Conservation (phyloP, 2,797 vertebrate genomes). For the Syngnathus acus region DNA sequence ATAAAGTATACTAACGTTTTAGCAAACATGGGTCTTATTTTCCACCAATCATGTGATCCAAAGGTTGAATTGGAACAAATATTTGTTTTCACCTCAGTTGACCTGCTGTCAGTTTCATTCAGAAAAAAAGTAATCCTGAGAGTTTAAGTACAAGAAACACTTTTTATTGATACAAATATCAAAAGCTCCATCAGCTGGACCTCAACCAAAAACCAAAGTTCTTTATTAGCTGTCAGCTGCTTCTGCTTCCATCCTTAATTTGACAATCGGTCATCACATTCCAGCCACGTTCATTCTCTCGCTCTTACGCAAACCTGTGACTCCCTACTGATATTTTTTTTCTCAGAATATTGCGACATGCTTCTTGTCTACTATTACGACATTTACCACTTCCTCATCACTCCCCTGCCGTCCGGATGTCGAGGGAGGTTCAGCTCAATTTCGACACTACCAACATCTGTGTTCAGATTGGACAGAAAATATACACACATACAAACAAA, state of each 20-base stretch:
- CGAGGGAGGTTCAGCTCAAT: not conserved
- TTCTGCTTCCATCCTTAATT: constrained; percentile 1
- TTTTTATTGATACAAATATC: not conserved
- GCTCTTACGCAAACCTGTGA: not conserved
- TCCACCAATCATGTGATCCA: not conserved
- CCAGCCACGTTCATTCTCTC: not conserved
- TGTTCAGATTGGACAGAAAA: not conserved
- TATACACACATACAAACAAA: not conserved
- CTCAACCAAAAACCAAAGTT: not conserved
- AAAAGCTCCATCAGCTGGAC: not conserved
- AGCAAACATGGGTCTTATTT: not conserved
- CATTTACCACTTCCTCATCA: constrained; percentile 4
- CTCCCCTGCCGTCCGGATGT: not conserved
- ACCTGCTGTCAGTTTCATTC: not conserved
- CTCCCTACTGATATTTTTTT: not conserved
- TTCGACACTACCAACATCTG: not conserved
- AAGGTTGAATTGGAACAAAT: constrained; percentile 5
- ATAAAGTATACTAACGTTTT: no score
- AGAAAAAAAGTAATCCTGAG: not conserved
- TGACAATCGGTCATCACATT: not conserved
- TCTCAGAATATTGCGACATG: not conserved
- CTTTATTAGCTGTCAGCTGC: not conserved
- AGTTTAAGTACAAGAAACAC: not conserved
- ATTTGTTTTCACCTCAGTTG: constrained; percentile 16
- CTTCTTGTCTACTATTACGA: constrained; percentile 5